Percentiles rank a stretch among this genome's conserved stretches.
These are phyloP conservation scores for Xestoiulus laeticollis DNA, from an alignment of 2,888 invertebrate species.

Conservation along the genomic window DNA sequence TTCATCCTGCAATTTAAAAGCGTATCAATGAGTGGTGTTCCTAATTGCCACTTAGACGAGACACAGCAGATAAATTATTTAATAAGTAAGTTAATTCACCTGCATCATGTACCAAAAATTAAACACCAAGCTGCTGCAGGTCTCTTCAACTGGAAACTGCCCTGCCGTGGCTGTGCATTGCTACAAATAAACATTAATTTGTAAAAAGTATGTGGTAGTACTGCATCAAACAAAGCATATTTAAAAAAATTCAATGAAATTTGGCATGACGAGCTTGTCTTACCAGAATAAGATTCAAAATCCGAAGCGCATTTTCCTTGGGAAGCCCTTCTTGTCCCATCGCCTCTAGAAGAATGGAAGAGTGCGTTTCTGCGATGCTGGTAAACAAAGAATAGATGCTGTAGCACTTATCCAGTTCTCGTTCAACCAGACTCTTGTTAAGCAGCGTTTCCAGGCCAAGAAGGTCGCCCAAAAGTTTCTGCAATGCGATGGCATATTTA, in stretches of 20 bases:
- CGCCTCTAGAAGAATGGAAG: constrained; percentile 69
- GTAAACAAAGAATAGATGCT: constrained; percentile 64
- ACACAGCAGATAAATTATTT: not conserved
- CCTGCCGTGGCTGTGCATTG: constrained; percentile 83
- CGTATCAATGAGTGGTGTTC: not conserved
- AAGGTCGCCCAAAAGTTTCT: constrained; percentile 71
- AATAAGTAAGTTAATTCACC: constrained; percentile 67
- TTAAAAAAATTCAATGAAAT: too few species aligned
- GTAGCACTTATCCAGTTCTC: constrained; percentile 68
- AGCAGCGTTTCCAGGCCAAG: constrained; percentile 68
- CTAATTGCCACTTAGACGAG: not conserved
- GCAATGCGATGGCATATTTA: constrained; percentile 70
- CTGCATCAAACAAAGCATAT: not conserved
- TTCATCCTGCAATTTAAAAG: constrained; percentile 69
- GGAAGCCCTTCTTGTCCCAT: constrained; percentile 67
- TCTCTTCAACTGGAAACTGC: constrained; percentile 87
- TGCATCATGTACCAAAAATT: constrained; percentile 93
- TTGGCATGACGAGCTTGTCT: constrained; percentile 52
- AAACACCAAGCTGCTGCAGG: constrained; percentile 83
- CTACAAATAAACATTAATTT: constrained; percentile 58
- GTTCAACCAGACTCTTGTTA: constrained; percentile 61
- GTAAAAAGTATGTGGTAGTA: too few species aligned
- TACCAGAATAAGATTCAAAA: constrained; percentile 77
- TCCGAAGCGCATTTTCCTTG: constrained; percentile 69
- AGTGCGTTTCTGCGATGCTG: constrained; percentile 77